Base-by-base conservation (phyloP, 2,113 vertebrate species). In the Triplophysa tibetana region DNA sequence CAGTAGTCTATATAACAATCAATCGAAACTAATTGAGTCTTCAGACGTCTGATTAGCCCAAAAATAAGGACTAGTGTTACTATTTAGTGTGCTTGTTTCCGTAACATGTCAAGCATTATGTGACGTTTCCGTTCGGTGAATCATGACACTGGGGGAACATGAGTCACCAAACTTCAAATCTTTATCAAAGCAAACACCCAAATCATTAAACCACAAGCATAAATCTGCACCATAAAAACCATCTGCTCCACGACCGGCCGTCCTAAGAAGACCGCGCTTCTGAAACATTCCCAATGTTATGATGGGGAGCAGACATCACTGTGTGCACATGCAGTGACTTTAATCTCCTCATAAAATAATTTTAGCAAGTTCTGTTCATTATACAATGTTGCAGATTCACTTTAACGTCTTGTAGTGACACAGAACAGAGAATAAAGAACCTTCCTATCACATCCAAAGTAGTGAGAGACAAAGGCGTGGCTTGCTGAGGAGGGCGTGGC, bases 91-190 rank as follows among this genome's bases (percentile, higher is more conserved):
- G 24, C 24, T 24, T 24, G 24, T 24, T 24, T 24, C 24, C 24
- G 24, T 24, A 26, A 26, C 48, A 70, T 13, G 8, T 56, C 23
- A 21, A 21, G 43, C 14, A 8, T 62, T 45, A 48, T 38, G 4
- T 16, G 3, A 45, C 23, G 21, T 62, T 75, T 75, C 72, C 72
- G 16, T 48, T 56, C 7, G 38, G 72, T 75, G 72, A 75, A 29
- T 75, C 38, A 48, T 11, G n/a, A 72, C 69, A 1, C 23, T 33
- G 8, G 33, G n/a, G 38, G 33, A 62, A 61, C 29, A 74, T 75
- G 41, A 75, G 61, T 63, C 73, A 63, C 73, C 2, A 1, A 62
- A 63, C 38, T 75, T 50, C 43, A 61, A 63, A 75, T 75, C 73
- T 63, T 61, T 26, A 62, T 50, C 73, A 63, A 8, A 63, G 54